Evolutionary conservation across 2,888 invertebrate genomes (phyloP).

Genomic region (Conomelus anceps): DNA sequence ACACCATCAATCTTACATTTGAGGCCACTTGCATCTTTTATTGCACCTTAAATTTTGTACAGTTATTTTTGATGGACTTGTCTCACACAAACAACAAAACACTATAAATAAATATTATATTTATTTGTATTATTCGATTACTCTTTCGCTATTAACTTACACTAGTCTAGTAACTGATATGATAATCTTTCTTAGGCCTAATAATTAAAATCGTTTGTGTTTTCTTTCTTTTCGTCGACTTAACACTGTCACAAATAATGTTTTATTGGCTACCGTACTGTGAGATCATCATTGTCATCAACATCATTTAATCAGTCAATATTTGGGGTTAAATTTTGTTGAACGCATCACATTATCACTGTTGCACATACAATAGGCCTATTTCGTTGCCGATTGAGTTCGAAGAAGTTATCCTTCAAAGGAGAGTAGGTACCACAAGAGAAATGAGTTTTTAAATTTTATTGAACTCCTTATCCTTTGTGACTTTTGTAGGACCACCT

Average conservation of each 20-base stretch:
- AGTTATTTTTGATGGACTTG: background rate
- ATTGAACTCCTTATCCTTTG: background rate
- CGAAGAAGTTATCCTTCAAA: too few species aligned
- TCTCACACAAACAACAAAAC: background rate
- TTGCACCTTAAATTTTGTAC: background rate
- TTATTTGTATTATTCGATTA: background rate
- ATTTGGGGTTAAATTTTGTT: background rate
- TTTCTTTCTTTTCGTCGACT: background rate
- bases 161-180: background rate
- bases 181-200: background rate
- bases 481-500: background rate
- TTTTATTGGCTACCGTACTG: background rate
- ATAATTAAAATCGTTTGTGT: background rate
- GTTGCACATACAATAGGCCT: background rate
- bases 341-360: background rate
- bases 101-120: background rate
- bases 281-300: too few species aligned
- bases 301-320: background rate
- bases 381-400: background rate
- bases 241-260: background rate
- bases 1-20: too few species aligned
- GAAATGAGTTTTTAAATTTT: background rate
- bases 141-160: background rate
- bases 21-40: background rate
- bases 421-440: background rate